These are phyloP conservation scores for Colostygia pectinataria DNA, from an alignment of 2,888 invertebrate species.

Conservation along the genomic window DNA sequence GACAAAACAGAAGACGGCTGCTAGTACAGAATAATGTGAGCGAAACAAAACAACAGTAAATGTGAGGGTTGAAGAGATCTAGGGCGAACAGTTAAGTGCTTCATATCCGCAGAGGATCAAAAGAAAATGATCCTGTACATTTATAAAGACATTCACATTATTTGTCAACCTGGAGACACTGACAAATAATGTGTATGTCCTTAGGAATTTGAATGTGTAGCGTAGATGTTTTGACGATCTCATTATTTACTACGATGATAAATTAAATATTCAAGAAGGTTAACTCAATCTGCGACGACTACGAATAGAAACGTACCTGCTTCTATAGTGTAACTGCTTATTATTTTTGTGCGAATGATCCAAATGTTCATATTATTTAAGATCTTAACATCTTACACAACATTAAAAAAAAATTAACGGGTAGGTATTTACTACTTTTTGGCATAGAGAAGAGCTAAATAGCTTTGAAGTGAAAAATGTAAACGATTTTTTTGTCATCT, in stretches of 20 bases:
- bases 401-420: too few species aligned
- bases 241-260: slow-evolving; percentile 7
- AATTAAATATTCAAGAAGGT: too few species aligned
- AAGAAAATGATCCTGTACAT: slow-evolving; percentile 31
- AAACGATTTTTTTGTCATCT: too few species aligned
- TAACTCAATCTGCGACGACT: too few species aligned
- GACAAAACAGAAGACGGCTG: too few species aligned
- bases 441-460: too few species aligned
- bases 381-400: too few species aligned
- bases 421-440: too few species aligned
- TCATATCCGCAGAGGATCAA: slow-evolving; percentile 31
- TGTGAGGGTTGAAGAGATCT: slow-evolving; percentile 28
- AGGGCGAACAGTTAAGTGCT: slow-evolving; percentile 32
- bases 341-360: neutral
- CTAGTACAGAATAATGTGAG: slow-evolving; percentile 28
- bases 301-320: slow-evolving; percentile 3
- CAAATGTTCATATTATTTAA: slow-evolving; percentile 4
- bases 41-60: slow-evolving; percentile 27
- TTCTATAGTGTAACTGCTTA: neutral
- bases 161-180: too few species aligned
- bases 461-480: too few species aligned
- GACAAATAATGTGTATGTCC: too few species aligned
- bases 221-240: slow-evolving; percentile 16
- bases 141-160: slow-evolving; percentile 32
- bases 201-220: slow-evolving; percentile 29